Base-by-base conservation (phyloP, 2,888 invertebrate genomes). In the Meganola albula region DNA sequence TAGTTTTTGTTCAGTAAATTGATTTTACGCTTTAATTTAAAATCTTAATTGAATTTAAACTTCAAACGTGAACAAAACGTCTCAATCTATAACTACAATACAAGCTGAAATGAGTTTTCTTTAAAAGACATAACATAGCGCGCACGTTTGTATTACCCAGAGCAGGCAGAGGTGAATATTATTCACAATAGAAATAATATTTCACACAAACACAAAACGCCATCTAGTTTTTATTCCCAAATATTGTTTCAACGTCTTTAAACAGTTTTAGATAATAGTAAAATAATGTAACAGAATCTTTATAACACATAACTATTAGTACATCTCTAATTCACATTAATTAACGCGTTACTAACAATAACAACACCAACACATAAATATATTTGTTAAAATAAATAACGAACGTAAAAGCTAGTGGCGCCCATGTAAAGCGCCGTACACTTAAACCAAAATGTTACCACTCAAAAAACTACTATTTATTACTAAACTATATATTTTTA, bases 101-200 rank as follows among this genome's bases (percentile, higher is more conserved):
- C 47, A 44, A 58, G 50, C 61, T 58, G 53, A 55, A 59, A 61
- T 55, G 40, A 58, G 47, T 57, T 61, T 59, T 61, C 58, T 61
- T 55, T 48, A 55, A 48, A 38, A 48, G 48, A 57, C 45, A 48
- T 20, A 20, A 20, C n/a, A n/a, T n/a, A n/a, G n/a, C n/a, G n/a
- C n/a, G n/a, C n/a, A n/a, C n/a, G n/a, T n/a, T n/a, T n/a, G n/a
- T n/a, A n/a, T n/a, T n/a, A n/a, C n/a, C n/a, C n/a, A n/a, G n/a
- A n/a, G n/a, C n/a, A n/a, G n/a, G n/a, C n/a, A n/a, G n/a, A n/a
- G n/a, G n/a, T n/a, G n/a, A n/a, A n/a, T n/a, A n/a, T n/a, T n/a
- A n/a, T n/a, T n/a, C n/a, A n/a, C n/a, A n/a, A n/a, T n/a, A n/a
- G n/a, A n/a, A n/a, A n/a, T n/a, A n/a, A n/a, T n/a, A n/a, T n/a